Evolutionary conservation across 2,797 vertebrate genomes (phyloP).

Genomic region (Okamejei kenojei): DNA sequence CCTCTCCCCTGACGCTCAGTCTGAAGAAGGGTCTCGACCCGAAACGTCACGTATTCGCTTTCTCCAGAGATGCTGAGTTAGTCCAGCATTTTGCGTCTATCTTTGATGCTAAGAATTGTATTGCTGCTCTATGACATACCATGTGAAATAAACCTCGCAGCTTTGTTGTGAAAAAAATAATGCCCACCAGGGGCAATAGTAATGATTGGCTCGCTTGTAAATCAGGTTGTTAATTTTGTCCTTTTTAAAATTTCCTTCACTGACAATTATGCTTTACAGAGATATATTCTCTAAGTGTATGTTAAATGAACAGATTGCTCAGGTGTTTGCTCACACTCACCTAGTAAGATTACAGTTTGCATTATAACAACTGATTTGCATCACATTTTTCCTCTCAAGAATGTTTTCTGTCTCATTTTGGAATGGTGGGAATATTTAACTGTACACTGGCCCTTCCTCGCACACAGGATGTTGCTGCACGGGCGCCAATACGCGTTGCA

Average conservation of each 20-base stretch:
- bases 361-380: not conserved
- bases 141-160: not conserved
- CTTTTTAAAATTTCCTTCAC: not conserved
- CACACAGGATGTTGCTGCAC: not conserved
- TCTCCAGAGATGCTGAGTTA: too few species aligned
- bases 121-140: too few species aligned
- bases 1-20: too few species aligned
- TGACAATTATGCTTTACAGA: not conserved
- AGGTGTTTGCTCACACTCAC: not conserved
- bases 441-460: not conserved
- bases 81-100: too few species aligned
- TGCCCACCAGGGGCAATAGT: not conserved
- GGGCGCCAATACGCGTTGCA: slow-evolving; percentile 13
- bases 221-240: not conserved
- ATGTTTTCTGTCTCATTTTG: not conserved
- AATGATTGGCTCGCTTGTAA: not conserved
- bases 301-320: not conserved
- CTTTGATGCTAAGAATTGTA: not conserved
- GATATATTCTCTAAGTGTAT: not conserved
- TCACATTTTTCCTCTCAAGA: not conserved
- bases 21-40: too few species aligned
- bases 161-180: not conserved
- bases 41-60: too few species aligned
- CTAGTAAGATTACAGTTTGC: not conserved
- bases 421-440: not conserved